phyloP scores from a whole-genome alignment of 2,888 invertebrate species.

The Julus scanicus region DNA sequence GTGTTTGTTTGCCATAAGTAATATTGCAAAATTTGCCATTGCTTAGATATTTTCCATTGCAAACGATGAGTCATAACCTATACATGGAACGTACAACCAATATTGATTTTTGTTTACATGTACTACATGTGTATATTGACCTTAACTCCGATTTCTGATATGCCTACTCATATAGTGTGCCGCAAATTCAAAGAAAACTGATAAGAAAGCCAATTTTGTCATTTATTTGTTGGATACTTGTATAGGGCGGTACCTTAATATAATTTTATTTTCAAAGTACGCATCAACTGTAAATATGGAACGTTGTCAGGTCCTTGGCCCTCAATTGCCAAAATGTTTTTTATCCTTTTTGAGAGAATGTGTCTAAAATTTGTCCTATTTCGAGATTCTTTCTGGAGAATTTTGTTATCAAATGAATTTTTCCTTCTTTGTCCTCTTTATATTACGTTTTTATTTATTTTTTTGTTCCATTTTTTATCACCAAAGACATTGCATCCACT shows the following conservation, averaged over 20 bases:
- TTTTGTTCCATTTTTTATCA: neutral
- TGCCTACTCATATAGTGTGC: no score
- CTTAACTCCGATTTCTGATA: no score
- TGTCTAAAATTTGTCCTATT: neutral
- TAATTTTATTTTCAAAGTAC: no score
- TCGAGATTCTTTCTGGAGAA: neutral
- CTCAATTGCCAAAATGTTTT: neutral
- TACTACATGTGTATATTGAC: no score
- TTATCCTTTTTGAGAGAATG: neutral
- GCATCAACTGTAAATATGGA: no score
- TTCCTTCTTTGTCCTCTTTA: conserved; percentile 22
- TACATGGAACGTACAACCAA: no score
- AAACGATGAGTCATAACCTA: neutral
- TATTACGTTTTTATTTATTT: neutral
- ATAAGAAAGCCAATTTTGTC: no score
- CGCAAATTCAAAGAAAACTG: no score
- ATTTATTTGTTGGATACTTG: no score
- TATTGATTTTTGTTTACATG: no score
- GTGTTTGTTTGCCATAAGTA: neutral
- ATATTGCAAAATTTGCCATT: conserved; percentile 15
- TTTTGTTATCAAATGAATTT: conserved; percentile 43
- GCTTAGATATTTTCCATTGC: neutral
- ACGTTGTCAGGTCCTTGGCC: no score
- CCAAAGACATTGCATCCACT: neutral
- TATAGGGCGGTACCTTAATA: no score